These are phyloP conservation scores for Sebastes trivittatus DNA, from an alignment of 2,797 vertebrate species.

Conservation along the genomic window DNA sequence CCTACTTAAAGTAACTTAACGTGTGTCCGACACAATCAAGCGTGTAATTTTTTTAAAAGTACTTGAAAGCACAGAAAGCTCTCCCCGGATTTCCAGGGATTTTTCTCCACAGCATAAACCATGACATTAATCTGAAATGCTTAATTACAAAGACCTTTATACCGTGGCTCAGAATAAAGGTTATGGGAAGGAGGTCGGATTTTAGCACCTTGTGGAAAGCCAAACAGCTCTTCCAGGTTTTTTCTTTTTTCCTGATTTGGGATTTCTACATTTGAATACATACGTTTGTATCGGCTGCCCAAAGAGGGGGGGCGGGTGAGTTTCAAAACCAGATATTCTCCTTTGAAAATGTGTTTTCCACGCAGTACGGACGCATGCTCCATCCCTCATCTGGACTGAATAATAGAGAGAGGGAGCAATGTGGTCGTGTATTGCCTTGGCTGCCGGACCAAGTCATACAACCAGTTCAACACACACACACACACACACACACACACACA, in stretches of 20 bases:
- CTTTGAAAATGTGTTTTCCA: conserved; percentile 86
- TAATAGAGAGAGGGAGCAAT: conserved; percentile 63
- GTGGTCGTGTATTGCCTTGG: conserved; percentile 60
- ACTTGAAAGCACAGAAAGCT: conserved; percentile 10
- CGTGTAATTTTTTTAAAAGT: neutral
- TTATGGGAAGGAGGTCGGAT: conserved; percentile 25
- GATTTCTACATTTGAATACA: conserved; percentile 59
- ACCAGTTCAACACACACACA: conserved; percentile 29
- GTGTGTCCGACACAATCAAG: conserved; percentile 31
- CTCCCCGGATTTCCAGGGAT: neutral
- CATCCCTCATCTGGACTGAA: conserved; percentile 83
- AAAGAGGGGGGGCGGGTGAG: neutral
- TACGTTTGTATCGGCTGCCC: conserved; percentile 47
- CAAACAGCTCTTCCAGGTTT: conserved; percentile 28
- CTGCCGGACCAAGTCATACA: conserved; percentile 64
- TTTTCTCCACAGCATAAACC: conserved; percentile 19
- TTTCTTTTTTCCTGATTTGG: conserved; percentile 30
- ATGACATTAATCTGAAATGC: conserved; percentile 40
- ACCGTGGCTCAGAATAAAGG: conserved; percentile 17
- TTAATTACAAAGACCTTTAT: conserved; percentile 28
- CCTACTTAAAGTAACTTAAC: conserved; percentile 53
- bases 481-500: neutral
- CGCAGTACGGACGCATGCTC: conserved; percentile 62
- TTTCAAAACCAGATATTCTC: conserved; percentile 81
- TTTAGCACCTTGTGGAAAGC: conserved; percentile 33